Conservation (phyloP, 92 coral and sea anemone genomes). For the Phenganax marumi region DNA sequence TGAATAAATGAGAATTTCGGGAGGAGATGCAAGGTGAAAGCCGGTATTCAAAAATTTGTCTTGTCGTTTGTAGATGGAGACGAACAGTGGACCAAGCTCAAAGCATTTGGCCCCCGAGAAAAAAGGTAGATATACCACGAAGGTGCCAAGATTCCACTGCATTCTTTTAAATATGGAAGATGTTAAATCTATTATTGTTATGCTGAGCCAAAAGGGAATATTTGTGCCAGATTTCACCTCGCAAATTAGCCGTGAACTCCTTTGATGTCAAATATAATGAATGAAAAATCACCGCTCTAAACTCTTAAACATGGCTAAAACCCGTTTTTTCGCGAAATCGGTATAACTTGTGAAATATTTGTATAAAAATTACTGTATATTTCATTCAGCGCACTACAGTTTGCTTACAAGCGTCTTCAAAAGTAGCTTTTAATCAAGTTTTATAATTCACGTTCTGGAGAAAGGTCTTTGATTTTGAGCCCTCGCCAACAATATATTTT, state of each 20-base stretch:
- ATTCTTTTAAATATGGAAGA: neutral
- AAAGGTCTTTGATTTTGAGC: neutral
- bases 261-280: neutral
- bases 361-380: neutral
- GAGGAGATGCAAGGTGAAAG: neutral
- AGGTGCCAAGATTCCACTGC: neutral
- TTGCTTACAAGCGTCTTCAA: neutral
- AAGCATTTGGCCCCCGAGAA: neutral
- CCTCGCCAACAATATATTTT: neutral
- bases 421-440: neutral
- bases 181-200: neutral
- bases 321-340: no score
- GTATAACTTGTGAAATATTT: neutral
- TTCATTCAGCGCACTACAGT: neutral
- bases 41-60: neutral
- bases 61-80: constrained; percentile 26
- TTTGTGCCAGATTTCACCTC: neutral
- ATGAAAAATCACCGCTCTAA: neutral
- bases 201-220: neutral
- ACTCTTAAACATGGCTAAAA: neutral
- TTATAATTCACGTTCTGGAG: neutral
- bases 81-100: neutral
- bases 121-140: neutral
- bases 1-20: neutral
- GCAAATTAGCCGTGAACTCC: neutral